These are phyloP conservation scores for Lophius americanus DNA, from an alignment of 2,797 vertebrate genomes.

Conservation along the genomic window DNA sequence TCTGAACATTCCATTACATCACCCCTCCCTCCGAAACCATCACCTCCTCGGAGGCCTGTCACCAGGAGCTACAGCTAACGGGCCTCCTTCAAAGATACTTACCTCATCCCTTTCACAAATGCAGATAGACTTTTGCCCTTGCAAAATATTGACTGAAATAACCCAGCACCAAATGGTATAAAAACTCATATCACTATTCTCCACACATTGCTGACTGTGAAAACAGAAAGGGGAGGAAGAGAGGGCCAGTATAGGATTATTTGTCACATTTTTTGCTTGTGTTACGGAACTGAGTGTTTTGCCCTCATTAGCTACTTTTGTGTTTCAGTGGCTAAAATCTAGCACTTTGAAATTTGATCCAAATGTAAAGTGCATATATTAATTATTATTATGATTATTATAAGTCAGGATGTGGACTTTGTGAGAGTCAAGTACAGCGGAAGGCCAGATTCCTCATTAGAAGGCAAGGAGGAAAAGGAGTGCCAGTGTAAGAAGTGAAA, in stretches of 20 bases:
- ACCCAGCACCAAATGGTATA: too few species aligned
- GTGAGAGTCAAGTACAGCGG: constrained; percentile 32
- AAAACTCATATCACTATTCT: background rate
- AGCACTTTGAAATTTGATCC: too few species aligned
- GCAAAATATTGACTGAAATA: too few species aligned
- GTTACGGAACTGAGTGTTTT: constrained; percentile 39
- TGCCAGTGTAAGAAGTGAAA: constrained; percentile 49
- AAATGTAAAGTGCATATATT: too few species aligned
- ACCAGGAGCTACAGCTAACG: constrained; percentile 48
- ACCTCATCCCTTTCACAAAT: constrained; percentile 49
- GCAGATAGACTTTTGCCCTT: background rate
- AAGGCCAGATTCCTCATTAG: constrained; percentile 49
- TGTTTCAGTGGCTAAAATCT: constrained; percentile 43
- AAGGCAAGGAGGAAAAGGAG: constrained; percentile 52
- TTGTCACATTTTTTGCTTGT: constrained; percentile 24
- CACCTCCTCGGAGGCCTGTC: constrained; percentile 33
- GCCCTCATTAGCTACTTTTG: constrained; percentile 58
- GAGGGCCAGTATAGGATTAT: constrained; percentile 7
- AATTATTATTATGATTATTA: too few species aligned
- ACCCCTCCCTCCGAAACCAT: constrained; percentile 35
- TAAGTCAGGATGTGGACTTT: constrained; percentile 62
- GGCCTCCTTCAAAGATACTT: constrained; percentile 35
- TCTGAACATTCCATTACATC: constrained; percentile 61
- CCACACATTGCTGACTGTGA: constrained; percentile 18
- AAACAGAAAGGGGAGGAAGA: constrained; percentile 13